phyloP scores from a whole-genome alignment of 2,888 invertebrate genomes.

The Agrochola lota region DNA sequence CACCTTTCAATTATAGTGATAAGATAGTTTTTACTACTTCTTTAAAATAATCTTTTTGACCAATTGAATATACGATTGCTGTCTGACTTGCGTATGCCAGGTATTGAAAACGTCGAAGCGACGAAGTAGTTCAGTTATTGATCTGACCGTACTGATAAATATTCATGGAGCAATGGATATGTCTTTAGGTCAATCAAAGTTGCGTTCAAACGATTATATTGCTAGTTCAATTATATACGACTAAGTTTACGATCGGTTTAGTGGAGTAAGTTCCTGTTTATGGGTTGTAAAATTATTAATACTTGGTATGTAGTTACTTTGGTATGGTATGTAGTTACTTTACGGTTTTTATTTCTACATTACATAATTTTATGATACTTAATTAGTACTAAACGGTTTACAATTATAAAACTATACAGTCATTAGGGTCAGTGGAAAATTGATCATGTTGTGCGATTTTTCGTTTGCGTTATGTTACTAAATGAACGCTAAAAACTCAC shows the following conservation, averaged over 20 bases:
- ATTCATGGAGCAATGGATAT: constrained; percentile 62
- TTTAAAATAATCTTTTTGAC: constrained; percentile 14
- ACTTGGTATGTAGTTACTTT: constrained; percentile 1
- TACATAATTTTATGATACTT: neutral
- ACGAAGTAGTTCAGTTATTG: constrained; percentile 56
- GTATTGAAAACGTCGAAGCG: constrained; percentile 25
- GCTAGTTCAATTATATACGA: constrained; percentile 37
- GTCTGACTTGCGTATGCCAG: constrained; percentile 33
- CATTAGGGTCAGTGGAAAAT: neutral
- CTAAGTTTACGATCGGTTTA: constrained; percentile 38
- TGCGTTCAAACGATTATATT: constrained; percentile 43
- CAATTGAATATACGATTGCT: constrained; percentile 27
- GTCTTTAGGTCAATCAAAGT: constrained; percentile 58
- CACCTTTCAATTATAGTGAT: too few species aligned
- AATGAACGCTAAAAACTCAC: neutral
- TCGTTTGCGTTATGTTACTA: neutral
- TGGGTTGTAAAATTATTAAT: constrained; percentile 11
- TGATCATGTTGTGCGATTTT: neutral
- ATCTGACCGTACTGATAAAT: constrained; percentile 62
- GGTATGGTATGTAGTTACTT: neutral
- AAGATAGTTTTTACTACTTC: too few species aligned
- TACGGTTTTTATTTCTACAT: neutral
- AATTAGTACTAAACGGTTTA: neutral
- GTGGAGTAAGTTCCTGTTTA: constrained; percentile 24
- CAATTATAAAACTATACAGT: neutral